These are phyloP conservation scores for Hyposoter didymator DNA, from an alignment of 2,888 invertebrate species.

Conservation along the genomic window DNA sequence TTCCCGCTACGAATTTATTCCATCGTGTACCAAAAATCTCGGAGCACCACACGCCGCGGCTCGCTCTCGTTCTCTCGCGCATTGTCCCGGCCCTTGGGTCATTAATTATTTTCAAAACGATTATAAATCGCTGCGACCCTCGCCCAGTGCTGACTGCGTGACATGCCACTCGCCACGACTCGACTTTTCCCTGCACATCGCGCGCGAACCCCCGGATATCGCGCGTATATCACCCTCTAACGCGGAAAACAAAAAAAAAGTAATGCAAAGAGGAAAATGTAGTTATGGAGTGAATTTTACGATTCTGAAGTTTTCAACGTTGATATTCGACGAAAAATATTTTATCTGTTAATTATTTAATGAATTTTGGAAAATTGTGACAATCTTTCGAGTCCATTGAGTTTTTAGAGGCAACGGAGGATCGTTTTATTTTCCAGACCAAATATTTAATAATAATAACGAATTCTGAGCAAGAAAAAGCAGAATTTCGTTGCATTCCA, in stretches of 20 bases:
- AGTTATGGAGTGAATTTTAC: too few species aligned
- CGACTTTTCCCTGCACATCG: conserved; percentile 9
- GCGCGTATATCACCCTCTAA: neutral
- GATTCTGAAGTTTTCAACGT: too few species aligned
- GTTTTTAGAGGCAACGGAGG: too few species aligned
- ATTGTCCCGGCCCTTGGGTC: conserved; percentile 58
- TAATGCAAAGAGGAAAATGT: conserved; percentile 20
- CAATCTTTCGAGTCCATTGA: too few species aligned
- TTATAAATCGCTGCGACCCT: conserved; percentile 50
- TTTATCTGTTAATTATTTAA: too few species aligned
- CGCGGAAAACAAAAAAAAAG: neutral
- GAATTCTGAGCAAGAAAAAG: too few species aligned
- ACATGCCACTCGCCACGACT: conserved; percentile 16
- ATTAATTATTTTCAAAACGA: conserved; percentile 70
- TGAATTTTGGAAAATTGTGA: too few species aligned
- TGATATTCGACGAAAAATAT: too few species aligned
- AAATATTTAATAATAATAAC: too few species aligned
- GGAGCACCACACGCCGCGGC: neutral
- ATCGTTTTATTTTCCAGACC: too few species aligned
- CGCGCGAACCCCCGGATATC: too few species aligned
- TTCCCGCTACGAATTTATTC: conserved; percentile 56
- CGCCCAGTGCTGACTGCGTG: conserved; percentile 25
- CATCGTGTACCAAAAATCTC: conserved; percentile 30
- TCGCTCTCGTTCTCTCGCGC: conserved; percentile 3
- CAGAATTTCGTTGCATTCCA: too few species aligned